phyloP scores from a whole-genome alignment of 92 coral and sea anemone species.

The Porites rus region DNA sequence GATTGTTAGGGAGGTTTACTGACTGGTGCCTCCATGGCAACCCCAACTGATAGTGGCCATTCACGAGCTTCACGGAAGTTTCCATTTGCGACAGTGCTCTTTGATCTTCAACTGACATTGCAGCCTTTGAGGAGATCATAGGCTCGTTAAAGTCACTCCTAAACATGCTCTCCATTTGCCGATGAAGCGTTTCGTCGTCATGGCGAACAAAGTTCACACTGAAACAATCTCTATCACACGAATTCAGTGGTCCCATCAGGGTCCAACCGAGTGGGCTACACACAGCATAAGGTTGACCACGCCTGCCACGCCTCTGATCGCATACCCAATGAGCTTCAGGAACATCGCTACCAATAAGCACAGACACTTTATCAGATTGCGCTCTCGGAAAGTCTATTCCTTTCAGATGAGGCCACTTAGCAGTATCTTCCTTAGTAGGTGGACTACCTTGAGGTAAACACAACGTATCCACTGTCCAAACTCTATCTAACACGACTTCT shows the following conservation, averaged over 20 bases:
- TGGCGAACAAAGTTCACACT: conserved; percentile 10
- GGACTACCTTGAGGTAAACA: conserved; percentile 20
- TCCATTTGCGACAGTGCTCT: conserved; percentile 56
- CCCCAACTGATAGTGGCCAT: conserved; percentile 67
- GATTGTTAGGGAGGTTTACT: conserved; percentile 53
- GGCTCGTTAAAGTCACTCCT: conserved; percentile 3
- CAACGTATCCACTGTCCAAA: conserved; percentile 52
- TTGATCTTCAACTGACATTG: conserved; percentile 58
- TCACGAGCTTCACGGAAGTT: conserved; percentile 31
- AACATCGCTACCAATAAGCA: conserved; percentile 63
- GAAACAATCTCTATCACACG: neutral
- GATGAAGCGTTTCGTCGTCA: conserved; percentile 13
- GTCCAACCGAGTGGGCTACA: conserved; percentile 63
- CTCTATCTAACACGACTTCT: conserved; percentile 23
- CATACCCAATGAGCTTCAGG: conserved; percentile 71
- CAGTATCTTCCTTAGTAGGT: conserved; percentile 33
- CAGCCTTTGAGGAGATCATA: neutral
- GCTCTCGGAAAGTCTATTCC: conserved; percentile 26
- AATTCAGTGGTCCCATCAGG: conserved; percentile 54
- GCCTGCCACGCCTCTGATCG: conserved; percentile 63
- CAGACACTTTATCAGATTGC: conserved; percentile 8
- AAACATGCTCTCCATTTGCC: conserved; percentile 17
- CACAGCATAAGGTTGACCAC: conserved; percentile 61
- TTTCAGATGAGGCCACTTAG: conserved; percentile 48
- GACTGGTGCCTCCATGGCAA: conserved; percentile 48